Base-by-base conservation (phyloP, 2,888 invertebrate species). In the Torymus aiolomorphi region DNA sequence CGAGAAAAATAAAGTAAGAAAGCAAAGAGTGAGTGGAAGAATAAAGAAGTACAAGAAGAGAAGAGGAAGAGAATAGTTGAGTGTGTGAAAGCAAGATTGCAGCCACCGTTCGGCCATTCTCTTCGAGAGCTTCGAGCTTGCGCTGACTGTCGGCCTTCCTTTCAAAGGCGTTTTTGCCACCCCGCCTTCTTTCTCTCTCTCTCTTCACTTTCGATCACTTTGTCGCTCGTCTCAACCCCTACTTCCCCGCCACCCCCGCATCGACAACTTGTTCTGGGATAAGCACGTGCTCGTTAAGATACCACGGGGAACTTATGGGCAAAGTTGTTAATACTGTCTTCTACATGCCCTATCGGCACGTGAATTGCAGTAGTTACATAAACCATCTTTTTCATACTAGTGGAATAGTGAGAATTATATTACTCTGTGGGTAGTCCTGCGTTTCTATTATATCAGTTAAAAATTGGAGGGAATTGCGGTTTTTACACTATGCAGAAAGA, bases 231-330 rank as follows among this genome's bases (percentile, higher is more conserved):
- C 51, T 24, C 51, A 49, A 42, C 16, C 59, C 69, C 52, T 65
- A 12, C 73, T 72, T 42, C 65, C 57, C 20, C 31, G 10, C 54
- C 16, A 16, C n/a, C 59, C 42, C 20, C 42, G 42, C 62, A 70
- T 76, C 62, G 62, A 70, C 76, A 76, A 76, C 67, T 76, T 76
- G 76, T 69, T 76, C 69, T 70, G 24, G 52, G 54, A 62, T 62
- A 56, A 70, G 76, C 52, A 54, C 69, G 69, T 54, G 54, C 69
- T 69, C 76, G 76, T 76, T 76, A 76, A 76, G 76, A 76, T 76
- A 76, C 49, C 76, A 11, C 52, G 62, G 24, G 42, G 31, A 76
- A 76, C 59, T 76, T 59, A 67, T 51, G n/a, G 57, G 24, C 13
- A 57, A 67, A 69, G 59, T 69, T 69, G 18, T 67, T 52, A 61